A percentile compares a stretch with the other conserved stretches of the same genome.
These are phyloP conservation scores for Vanessa cardui DNA, from an alignment of 2,888 invertebrate genomes.

Conservation along the genomic window DNA sequence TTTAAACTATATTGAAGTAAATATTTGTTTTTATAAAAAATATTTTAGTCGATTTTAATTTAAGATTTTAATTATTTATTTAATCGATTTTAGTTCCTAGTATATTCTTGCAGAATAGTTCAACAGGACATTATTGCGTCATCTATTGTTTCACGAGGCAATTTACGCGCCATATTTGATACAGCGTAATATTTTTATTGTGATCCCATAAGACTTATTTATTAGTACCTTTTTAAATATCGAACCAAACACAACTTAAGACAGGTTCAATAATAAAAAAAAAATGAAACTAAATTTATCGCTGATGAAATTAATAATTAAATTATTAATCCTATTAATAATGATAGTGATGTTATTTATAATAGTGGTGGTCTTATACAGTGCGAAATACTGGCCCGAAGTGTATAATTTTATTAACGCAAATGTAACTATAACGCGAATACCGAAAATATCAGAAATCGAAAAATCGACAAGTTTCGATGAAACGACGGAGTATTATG, in stretches of 20 bases:
- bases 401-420: slow-evolving; percentile 69
- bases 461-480: slow-evolving; percentile 53
- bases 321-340: slow-evolving; percentile 60
- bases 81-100: no score
- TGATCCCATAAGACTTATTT: slow-evolving; percentile 18
- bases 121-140: neutral
- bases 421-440: slow-evolving; percentile 71
- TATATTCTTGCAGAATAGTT: no score
- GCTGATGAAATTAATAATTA: slow-evolving; percentile 58
- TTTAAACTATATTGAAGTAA: no score
- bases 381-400: slow-evolving; percentile 71
- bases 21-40: no score
- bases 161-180: slow-evolving; percentile 29
- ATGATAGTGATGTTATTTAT: slow-evolving; percentile 63
- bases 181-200: slow-evolving; percentile 22
- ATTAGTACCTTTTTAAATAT: slow-evolving; percentile 36
- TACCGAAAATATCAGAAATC: slow-evolving; percentile 68
- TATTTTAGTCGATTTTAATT: no score
- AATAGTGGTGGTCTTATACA: slow-evolving; percentile 63
- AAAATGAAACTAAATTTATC: slow-evolving; percentile 61
- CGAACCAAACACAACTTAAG: slow-evolving; percentile 19
- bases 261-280: neutral
- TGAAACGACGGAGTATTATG: slow-evolving; percentile 52
- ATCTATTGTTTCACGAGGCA: slow-evolving; percentile 4
- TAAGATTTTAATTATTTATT: no score